Conservation (phyloP, 2,888 invertebrate genomes). For the Quadriops clusia region DNA sequence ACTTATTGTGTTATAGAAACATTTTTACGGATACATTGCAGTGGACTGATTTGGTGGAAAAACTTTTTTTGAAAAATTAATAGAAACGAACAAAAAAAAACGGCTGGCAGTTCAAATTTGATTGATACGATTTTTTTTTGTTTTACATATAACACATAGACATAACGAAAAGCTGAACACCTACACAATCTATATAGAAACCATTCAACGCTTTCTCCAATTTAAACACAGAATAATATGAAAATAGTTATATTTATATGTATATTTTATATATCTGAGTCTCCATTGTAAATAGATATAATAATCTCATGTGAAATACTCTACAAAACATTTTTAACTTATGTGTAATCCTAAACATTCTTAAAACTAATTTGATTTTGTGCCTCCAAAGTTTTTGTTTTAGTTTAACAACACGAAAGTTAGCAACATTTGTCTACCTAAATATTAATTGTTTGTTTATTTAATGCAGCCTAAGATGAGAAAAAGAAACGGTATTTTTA, state of each 20-base stretch:
- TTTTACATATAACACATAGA: conserved; percentile 27
- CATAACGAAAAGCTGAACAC: conserved; percentile 30
- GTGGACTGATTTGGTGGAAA: no score
- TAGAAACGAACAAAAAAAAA: no score
- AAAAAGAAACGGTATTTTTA: no score
- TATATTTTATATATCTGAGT: conserved; percentile 30
- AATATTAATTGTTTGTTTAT: no score
- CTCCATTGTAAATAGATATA: conserved; percentile 35
- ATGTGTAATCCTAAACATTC: conserved; percentile 31
- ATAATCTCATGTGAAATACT: conserved; percentile 32
- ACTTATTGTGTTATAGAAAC: no score
- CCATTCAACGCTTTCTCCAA: conserved; percentile 11
- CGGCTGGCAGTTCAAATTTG: conserved; percentile 23
- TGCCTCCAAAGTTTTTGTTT: no score
- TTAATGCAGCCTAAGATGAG: no score
- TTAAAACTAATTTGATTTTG: conserved; percentile 34
- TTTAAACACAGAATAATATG: conserved; percentile 31
- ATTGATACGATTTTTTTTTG: conserved; percentile 18
- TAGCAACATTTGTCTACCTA: no score
- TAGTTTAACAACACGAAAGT: no score
- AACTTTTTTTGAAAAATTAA: no score
- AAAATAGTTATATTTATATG: conserved; percentile 32
- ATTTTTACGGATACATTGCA: no score
- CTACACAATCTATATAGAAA: conserved; percentile 26
- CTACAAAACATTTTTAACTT: conserved; percentile 31